Evolutionary conservation across 2,797 vertebrate species (phyloP), one percentile per base, ranked within the genome.

Genomic region (Melanotaenia trifasciata): DNA sequence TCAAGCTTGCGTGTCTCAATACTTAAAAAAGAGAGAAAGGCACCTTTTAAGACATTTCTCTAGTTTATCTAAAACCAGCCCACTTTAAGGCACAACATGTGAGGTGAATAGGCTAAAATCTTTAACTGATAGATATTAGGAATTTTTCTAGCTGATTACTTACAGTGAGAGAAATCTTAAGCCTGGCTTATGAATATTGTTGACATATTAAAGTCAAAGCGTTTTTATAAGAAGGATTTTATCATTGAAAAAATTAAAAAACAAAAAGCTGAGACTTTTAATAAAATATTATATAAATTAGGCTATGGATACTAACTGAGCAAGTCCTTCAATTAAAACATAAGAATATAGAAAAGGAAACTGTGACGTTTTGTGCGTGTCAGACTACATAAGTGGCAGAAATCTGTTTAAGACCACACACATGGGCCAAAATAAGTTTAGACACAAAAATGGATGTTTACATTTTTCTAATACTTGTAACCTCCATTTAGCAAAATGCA

Each of bases 1-100:
- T 28, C 32, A 8, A 11, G 54, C 38, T 33, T 0, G 5, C 20
- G 11, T 26, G 24, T 62, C 8, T 2, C n/a, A 36, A 59, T 57
- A 26, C 70, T 59, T n/a, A 43, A 78, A 67, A 62, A 73, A 58
- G 33, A 36, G 26, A 67, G 7, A 62, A 58, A 5, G 18, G 64
- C 47, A 38, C 24, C 20, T 26, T 40, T 38, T 53, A 14, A 67
- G n/a, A 50, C n/a, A 20, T 58, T 1, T 58, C 0, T 51, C 61
- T 26, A 50, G 16, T 9, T n/a, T 38, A 22, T n/a, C 68, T 70
- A 54, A 74, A 36, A 68, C 40, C 35, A 67, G 24, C 28, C 26
- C 58, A 59, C 30, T 1, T 28, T 63, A 33, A 16, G 16, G 8
- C 6, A 30, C 11, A 30, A 56, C 10, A 56, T 26, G 24, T 40